Conservation (phyloP, 2,888 invertebrate species). For the Drosophila basisetae region DNA sequence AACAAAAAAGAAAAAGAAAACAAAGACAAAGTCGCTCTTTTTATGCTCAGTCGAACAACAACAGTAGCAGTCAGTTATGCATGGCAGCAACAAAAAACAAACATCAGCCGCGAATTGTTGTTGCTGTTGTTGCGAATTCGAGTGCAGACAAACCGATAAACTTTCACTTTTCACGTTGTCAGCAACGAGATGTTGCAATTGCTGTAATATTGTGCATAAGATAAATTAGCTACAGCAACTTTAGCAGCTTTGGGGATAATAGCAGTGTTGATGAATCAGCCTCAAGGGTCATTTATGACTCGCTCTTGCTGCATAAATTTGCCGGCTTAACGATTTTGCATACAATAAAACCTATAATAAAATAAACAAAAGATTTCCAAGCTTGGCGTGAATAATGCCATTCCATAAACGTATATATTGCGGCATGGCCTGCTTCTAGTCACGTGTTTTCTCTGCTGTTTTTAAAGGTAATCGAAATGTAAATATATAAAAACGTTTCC, state of each 20-base stretch:
- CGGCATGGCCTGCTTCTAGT: background rate
- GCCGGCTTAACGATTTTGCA: conserved; percentile 31
- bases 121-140: conserved; percentile 70
- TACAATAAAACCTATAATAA: conserved; percentile 8
- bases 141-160: conserved; percentile 60
- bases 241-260: conserved; percentile 10
- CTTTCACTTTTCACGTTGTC: conserved; percentile 65
- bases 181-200: conserved; percentile 62
- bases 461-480: background rate
- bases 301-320: conserved; percentile 9
- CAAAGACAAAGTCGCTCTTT: conserved; percentile 37
- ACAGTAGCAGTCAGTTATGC: conserved; percentile 42
- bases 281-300: conserved; percentile 3
- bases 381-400: conserved; percentile 19
- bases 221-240: conserved; percentile 10
- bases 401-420: background rate
- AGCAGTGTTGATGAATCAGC: conserved; percentile 41
- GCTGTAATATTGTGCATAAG: conserved; percentile 32
- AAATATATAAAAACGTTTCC: background rate
- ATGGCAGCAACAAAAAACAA: conserved; percentile 32
- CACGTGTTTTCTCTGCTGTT: background rate
- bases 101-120: conserved; percentile 23
- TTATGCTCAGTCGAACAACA: conserved; percentile 53
- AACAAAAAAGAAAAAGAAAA: conserved; percentile 3
- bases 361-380: conserved; percentile 22